Conservation (phyloP, 2,888 invertebrate species). For the Mythimna ferrago region DNA sequence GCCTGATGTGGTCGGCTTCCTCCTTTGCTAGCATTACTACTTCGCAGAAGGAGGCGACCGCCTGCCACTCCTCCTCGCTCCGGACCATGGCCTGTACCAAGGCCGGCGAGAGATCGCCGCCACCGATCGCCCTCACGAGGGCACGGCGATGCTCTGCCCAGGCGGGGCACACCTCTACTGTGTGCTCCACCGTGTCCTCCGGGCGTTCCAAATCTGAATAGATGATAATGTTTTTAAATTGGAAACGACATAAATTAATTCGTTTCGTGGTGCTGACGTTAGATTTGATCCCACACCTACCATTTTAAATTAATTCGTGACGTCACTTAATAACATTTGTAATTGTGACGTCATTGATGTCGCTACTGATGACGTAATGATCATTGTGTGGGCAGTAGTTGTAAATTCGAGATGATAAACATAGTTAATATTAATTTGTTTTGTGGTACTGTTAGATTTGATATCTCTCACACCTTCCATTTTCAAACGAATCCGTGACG, state of each 20-base stretch:
- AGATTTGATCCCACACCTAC: not conserved
- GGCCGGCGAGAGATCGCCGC: too few species aligned
- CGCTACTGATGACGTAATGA: too few species aligned
- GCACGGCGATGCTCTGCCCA: too few species aligned
- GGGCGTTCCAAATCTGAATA: too few species aligned
- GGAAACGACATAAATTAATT: conserved; percentile 25
- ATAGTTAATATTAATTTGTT: conserved; percentile 14
- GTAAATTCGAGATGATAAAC: conserved; percentile 12
- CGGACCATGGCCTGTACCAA: too few species aligned
- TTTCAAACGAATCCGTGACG: conserved; percentile 20
- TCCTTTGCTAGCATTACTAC: too few species aligned
- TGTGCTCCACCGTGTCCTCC: too few species aligned
- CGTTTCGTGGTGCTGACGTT: not conserved
- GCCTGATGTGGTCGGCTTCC: too few species aligned
- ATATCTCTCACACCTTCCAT: not conserved
- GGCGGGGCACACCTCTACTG: too few species aligned
- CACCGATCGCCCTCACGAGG: too few species aligned
- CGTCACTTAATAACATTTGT: conserved; percentile 11
- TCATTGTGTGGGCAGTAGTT: not conserved
- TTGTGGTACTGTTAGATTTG: not conserved
- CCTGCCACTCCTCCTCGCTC: too few species aligned
- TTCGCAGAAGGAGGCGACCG: too few species aligned
- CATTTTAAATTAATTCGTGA: conserved; percentile 20
- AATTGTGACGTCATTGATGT: conserved; percentile 12
- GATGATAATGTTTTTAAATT: conserved; percentile 6